Percentiles rank a stretch among this genome's conserved stretches.
Conservation (phyloP, 1,140 invertebrate species). For the Pseudomyrmex concolor region DNA sequence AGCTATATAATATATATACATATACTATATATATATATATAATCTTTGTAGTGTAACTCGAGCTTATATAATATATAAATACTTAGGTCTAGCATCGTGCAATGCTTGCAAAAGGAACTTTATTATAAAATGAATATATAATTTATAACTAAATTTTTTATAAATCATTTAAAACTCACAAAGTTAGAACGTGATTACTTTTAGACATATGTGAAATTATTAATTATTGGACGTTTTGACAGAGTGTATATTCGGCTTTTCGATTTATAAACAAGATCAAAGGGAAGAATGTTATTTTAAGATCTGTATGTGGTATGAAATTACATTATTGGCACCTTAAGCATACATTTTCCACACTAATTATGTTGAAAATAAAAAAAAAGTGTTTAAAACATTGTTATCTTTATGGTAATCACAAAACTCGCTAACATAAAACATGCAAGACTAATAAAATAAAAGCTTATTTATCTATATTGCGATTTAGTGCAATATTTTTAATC, state of each 20-base stretch:
- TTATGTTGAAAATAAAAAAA: conserved; percentile 26
- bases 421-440: background rate
- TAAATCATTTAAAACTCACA: background rate
- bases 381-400: conserved; percentile 13
- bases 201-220: conserved; percentile 25
- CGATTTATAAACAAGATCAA: conserved; percentile 38
- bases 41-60: background rate
- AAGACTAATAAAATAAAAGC: conserved; percentile 2
- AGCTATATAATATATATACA: no score
- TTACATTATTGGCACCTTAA: conserved; percentile 31
- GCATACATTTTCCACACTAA: conserved; percentile 13
- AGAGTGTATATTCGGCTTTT: conserved; percentile 27
- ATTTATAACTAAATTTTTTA: conserved; percentile 7
- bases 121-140: conserved; percentile 11
- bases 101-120: conserved; percentile 58
- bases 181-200: no score
- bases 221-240: conserved; percentile 38
- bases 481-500: no score
- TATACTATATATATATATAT: no score
- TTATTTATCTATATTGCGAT: no score
- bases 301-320: conserved; percentile 36
- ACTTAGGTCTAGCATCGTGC: conserved; percentile 36
- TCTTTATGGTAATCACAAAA: background rate
- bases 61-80: background rate
- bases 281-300: conserved; percentile 27